A percentile compares a stretch with the other conserved stretches of the same genome.
These are phyloP conservation scores for Drosophila setifemur DNA, from an alignment of 1,140 invertebrate species.

Conservation along the genomic window DNA sequence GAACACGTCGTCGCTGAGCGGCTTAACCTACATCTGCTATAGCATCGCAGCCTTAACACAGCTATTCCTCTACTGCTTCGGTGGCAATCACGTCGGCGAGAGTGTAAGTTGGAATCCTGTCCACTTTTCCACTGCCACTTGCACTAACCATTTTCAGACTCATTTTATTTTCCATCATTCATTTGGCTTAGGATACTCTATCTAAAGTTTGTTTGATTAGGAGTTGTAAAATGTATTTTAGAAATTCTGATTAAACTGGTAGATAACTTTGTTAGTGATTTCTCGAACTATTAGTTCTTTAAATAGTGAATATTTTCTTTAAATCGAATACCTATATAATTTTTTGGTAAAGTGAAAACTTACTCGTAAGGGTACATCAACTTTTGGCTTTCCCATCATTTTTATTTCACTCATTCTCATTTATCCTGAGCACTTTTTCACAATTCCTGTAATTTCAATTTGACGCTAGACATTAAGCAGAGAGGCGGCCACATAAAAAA, in stretches of 20 bases:
- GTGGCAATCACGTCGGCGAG: slow-evolving; percentile 74
- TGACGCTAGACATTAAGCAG: slow-evolving; percentile 55
- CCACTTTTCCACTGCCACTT: slow-evolving; percentile 3
- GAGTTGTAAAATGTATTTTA: neutral
- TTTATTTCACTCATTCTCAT: neutral
- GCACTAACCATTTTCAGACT: neutral
- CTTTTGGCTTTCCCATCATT: neutral
- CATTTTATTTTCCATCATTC: slow-evolving; percentile 27
- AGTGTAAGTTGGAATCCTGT: slow-evolving; percentile 58
- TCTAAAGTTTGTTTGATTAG: neutral
- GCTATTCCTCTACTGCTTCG: slow-evolving; percentile 72
- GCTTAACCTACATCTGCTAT: slow-evolving; percentile 78
- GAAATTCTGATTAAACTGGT: no score
- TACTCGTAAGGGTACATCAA: neutral
- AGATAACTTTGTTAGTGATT: no score
- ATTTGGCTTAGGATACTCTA: slow-evolving; percentile 8
- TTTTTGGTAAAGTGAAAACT: no score
- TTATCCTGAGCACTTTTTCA: slow-evolving; percentile 2
- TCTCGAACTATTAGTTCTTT: neutral
- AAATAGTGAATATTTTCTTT: neutral
- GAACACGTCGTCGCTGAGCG: slow-evolving; percentile 73
- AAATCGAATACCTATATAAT: no score
- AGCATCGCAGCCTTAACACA: slow-evolving; percentile 71
- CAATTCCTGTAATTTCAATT: slow-evolving; percentile 67
- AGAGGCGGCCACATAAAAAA: slow-evolving; percentile 58